Percentiles rank a stretch among this genome's conserved stretches.
Conservation (phyloP, 2,888 invertebrate species). For the Nymphalis c-album region DNA sequence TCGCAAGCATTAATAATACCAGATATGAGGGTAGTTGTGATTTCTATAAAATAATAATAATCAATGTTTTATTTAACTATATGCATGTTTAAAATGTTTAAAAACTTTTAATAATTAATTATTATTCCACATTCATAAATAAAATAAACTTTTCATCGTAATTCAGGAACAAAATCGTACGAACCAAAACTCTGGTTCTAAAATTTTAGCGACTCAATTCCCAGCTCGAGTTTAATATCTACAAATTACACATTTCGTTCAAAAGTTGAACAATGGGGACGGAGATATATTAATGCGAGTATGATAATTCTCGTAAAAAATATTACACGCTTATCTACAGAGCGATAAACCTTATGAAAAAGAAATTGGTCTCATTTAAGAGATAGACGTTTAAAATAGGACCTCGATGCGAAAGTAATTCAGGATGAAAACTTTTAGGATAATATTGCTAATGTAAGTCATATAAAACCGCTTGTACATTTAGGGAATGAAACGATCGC, state of each 20-base stretch:
- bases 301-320: conserved; percentile 25
- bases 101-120: no score
- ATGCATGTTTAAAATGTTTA: no score
- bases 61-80: no score
- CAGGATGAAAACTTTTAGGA: no score
- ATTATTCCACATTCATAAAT: background rate
- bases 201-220: conserved; percentile 27
- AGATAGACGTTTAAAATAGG: background rate
- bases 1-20: no score
- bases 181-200: conserved; percentile 16
- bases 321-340: conserved; percentile 18
- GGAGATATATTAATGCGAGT: conserved; percentile 7
- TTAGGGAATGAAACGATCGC: no score
- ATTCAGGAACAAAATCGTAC: background rate
- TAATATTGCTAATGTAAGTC: no score
- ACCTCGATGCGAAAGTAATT: background rate
- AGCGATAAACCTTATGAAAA: conserved; percentile 3
- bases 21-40: no score
- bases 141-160: background rate
- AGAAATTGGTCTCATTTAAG: conserved; percentile 8
- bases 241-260: conserved; percentile 30
- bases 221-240: conserved; percentile 25
- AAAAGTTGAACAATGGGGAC: conserved; percentile 30
- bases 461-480: no score
- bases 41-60: no score